phyloP scores from a whole-genome alignment of 2,797 vertebrate species.

The Myotis findleyi region DNA sequence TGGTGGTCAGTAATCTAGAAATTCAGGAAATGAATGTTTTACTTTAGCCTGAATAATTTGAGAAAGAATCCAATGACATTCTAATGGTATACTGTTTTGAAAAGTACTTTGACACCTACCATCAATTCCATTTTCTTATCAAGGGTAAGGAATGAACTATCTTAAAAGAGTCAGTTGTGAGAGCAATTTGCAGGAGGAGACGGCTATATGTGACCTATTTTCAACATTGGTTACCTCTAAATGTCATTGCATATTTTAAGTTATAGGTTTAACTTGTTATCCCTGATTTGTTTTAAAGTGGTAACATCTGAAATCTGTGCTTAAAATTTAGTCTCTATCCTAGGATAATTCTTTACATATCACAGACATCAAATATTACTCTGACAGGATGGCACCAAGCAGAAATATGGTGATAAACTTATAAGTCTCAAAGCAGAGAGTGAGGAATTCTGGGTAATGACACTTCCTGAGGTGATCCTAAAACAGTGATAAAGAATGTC shows the following conservation, averaged over 20 bases:
- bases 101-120: conserved; percentile 83
- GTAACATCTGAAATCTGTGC: conserved; percentile 72
- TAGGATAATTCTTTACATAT: conserved; percentile 43
- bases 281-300: conserved; percentile 84
- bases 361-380: conserved; percentile 69
- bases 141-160: conserved; percentile 68
- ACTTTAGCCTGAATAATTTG: conserved; percentile 66
- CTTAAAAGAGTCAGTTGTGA: conserved; percentile 55
- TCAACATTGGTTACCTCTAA: conserved; percentile 80
- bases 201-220: conserved; percentile 63
- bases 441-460: conserved; percentile 85
- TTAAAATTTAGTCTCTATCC: conserved; percentile 32
- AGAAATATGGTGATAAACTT: conserved; percentile 76
- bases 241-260: conserved; percentile 79
- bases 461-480: conserved; percentile 96
- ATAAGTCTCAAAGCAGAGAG: conserved; percentile 85
- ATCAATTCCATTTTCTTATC: conserved; percentile 64
- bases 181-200: conserved; percentile 57
- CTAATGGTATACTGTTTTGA: conserved; percentile 38
- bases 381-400: conserved; percentile 88
- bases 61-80: conserved; percentile 63
- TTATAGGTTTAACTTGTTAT: conserved; percentile 75
- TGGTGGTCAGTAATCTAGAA: conserved; percentile 53
- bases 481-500: conserved; percentile 88
- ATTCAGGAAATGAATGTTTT: background rate